Conservation (phyloP, 1,140 invertebrate species). For the Drosophila kepulauana region DNA sequence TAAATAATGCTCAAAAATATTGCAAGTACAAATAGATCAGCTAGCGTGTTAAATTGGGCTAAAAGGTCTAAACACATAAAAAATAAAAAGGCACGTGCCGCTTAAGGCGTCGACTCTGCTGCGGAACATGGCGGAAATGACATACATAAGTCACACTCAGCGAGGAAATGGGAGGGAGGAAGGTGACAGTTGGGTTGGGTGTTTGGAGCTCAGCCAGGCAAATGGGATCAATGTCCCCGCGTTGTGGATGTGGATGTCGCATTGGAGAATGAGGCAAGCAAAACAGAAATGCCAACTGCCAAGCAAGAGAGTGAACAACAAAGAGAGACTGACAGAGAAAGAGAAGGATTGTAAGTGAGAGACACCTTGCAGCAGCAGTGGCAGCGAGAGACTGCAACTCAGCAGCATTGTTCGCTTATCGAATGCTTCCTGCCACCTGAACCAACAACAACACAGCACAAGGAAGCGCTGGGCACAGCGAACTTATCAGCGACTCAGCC, state of each 20-base stretch:
- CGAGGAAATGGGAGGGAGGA: neutral
- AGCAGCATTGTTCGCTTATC: constrained; percentile 53
- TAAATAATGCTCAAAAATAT: constrained; percentile 2
- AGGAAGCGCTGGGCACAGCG: neutral
- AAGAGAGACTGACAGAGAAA: constrained; percentile 8
- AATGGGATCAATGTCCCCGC: constrained; percentile 80
- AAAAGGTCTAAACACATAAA: neutral
- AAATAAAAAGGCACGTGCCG: constrained; percentile 15
- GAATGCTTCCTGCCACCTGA: constrained; percentile 41
- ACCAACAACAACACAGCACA: neutral
- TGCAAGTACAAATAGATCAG: constrained; percentile 16
- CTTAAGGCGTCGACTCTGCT: constrained; percentile 16
- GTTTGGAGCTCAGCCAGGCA: constrained; percentile 18
- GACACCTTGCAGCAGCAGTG: constrained; percentile 15
- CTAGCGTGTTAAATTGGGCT: neutral
- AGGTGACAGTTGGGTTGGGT: neutral
- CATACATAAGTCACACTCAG: constrained; percentile 37
- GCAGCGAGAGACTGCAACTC: neutral
- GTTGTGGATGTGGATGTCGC: constrained; percentile 38
- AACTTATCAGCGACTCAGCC: constrained; percentile 46
- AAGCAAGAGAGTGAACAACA: constrained; percentile 8
- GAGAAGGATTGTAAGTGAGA: neutral
- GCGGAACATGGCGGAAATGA: constrained; percentile 45
- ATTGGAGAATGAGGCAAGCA: constrained; percentile 67
- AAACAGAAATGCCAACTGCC: constrained; percentile 62